Base-by-base conservation (phyloP, 2,797 vertebrate species). In the Bufotes viridis region DNA sequence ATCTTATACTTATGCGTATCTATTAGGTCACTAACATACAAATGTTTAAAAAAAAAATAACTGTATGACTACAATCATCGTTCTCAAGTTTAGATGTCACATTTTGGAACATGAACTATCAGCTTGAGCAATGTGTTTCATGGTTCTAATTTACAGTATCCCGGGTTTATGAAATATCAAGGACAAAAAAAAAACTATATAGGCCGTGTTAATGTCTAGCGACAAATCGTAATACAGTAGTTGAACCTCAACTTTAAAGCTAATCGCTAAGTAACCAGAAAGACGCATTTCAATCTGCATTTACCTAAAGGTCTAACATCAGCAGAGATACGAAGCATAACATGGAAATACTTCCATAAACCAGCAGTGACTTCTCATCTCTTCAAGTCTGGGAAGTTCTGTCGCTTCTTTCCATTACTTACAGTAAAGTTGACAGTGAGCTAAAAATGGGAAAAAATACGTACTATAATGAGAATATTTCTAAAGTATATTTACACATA, bases 331-430 rank as follows among this genome's bases (percentile, higher is more conserved):
- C 20, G 24, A 84, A 75, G 51, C 22, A 20, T 55, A 53, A 24
- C 42, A 13, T 24, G 74, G 72, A 60, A 51, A 51, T 24, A 61
- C 75, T 61, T 84, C 20, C 24, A 42, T 15, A 51, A 34, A 74
- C 6, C 22, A 22, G n/a, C 9, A 11, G 20, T 3, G 20, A 74
- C 24, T 60, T 26, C 17, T 81, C 61, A 51, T 81, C 51, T 81
- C 60, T 51, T 24, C 80, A 81, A 65, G 61, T 65, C 80, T 65
- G 69, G 15, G n/a, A 76, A 60, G 53, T 84, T 83, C 51, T 84
- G 29, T n/a, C 58, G n/a, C 24, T 24, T 49, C 12, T 76, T 51
- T 58, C n/a, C 0, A 4, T 42, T 18, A 51, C 53, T 76, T 84
- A 11, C 4, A 13, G 58, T 72, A 15, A 42, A 84, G 67, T 5